These are phyloP conservation scores for Julus scandinavius DNA, from an alignment of 2,888 invertebrate species.

Conservation along the genomic window DNA sequence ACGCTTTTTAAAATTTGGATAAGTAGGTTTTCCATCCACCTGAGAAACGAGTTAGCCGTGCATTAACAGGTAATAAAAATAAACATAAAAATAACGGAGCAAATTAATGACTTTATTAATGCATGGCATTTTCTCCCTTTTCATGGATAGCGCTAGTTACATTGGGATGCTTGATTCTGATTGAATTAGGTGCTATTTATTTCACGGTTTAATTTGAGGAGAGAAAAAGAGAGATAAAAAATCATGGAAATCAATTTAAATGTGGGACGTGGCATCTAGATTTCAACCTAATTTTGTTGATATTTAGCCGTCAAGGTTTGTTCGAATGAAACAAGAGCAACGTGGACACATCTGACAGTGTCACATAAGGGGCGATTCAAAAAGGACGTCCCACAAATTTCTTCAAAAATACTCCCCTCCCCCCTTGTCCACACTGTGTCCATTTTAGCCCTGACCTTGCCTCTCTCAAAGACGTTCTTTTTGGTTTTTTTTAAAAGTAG, in stretches of 20 bases:
- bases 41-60: conserved; percentile 31
- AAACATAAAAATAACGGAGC: conserved; percentile 40
- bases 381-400: no score
- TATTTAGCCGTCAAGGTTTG: neutral
- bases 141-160: conserved; percentile 3
- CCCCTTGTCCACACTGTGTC: no score
- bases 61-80: conserved; percentile 42
- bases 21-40: conserved; percentile 40
- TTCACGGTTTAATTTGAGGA: conserved; percentile 26
- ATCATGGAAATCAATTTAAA: conserved; percentile 15
- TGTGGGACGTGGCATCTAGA: conserved; percentile 31
- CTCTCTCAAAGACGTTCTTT: no score
- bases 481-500: no score
- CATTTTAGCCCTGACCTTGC: no score
- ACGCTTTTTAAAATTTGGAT: conserved; percentile 36
- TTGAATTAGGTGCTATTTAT: conserved; percentile 44
- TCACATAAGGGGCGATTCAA: neutral
- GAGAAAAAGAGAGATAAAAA: neutral
- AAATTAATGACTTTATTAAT: conserved; percentile 45
- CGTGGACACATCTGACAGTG: neutral
- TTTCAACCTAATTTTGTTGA: conserved; percentile 28
- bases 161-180: conserved; percentile 35
- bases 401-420: no score
- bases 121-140: neutral
- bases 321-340: neutral